phyloP scores from a whole-genome alignment of 30 jellyfish, hydroid and myxozoan species.

The Aurelia sp. region DNA sequence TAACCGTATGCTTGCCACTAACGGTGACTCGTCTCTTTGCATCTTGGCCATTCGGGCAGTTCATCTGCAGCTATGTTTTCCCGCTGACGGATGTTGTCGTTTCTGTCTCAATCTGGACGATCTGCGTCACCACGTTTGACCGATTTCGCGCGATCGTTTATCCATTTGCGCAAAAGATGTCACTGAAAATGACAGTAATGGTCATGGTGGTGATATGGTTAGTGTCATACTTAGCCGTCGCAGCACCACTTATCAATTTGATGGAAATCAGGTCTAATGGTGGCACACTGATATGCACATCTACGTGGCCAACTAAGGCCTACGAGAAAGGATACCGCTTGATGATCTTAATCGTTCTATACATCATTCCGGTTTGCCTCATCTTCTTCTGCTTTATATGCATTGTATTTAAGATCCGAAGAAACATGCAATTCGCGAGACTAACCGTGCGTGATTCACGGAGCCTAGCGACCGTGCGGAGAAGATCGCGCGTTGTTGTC shows the following conservation, averaged over 20 bases:
- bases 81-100: constrained; percentile 88
- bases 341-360: constrained; percentile 37
- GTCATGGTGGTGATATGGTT: constrained; percentile 76
- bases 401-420: constrained; percentile 52
- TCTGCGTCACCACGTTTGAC: constrained; percentile 82
- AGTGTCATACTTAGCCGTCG: constrained; percentile 72
- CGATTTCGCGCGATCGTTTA: constrained; percentile 93
- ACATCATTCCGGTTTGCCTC: constrained; percentile 74
- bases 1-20: constrained; percentile 75
- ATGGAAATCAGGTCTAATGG: constrained; percentile 30
- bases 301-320: constrained; percentile 53
- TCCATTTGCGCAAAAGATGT: constrained; percentile 77
- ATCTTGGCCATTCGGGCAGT: constrained; percentile 95
- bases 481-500: constrained; percentile 71
- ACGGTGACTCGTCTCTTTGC: constrained; percentile 45
- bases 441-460: constrained; percentile 55
- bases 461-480: constrained; percentile 66
- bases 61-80: constrained; percentile 78
- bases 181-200: constrained; percentile 35
- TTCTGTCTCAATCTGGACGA: constrained; percentile 78
- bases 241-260: constrained; percentile 71
- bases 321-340: constrained; percentile 52
- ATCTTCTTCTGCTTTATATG: constrained; percentile 64
- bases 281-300: constrained; percentile 57
- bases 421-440: constrained; percentile 70